phyloP scores from a whole-genome alignment of 1,140 invertebrate species.

The Gryon sp. region DNA sequence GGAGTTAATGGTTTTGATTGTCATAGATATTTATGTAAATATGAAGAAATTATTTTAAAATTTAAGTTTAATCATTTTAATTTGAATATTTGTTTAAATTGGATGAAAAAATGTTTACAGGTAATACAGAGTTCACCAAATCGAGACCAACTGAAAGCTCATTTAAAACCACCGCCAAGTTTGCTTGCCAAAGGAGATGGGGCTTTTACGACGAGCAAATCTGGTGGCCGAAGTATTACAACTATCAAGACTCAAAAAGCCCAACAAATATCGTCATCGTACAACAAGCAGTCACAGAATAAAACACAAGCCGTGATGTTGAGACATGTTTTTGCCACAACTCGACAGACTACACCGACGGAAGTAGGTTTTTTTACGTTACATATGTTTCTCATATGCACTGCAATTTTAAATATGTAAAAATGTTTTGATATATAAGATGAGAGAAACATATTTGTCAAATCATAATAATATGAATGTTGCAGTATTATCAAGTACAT shows the following conservation, averaged over 20 bases:
- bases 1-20: too few relatives aligned
- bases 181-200: conserved; percentile 81
- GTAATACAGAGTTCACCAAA: conserved; percentile 94
- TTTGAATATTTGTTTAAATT: too few relatives aligned
- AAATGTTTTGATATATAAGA: too few relatives aligned
- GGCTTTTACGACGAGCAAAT: conserved; percentile 73
- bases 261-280: conserved; percentile 70
- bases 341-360: conserved; percentile 70
- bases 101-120: conserved; percentile 55
- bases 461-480: too few relatives aligned
- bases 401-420: too few relatives aligned
- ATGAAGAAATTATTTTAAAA: too few relatives aligned
- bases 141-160: conserved; percentile 90
- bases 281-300: conserved; percentile 72
- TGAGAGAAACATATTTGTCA: too few relatives aligned
- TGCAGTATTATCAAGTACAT: too few relatives aligned
- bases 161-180: conserved; percentile 90
- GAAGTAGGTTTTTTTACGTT: conserved; percentile 63
- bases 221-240: conserved; percentile 74
- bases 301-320: conserved; percentile 76
- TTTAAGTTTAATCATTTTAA: too few relatives aligned
- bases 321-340: conserved; percentile 74
- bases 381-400: too few relatives aligned
- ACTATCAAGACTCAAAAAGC: conserved; percentile 77
- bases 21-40: too few relatives aligned